Evolutionary conservation across 2,888 invertebrate genomes (phyloP).

Genomic region (Augochlorella aurata): DNA sequence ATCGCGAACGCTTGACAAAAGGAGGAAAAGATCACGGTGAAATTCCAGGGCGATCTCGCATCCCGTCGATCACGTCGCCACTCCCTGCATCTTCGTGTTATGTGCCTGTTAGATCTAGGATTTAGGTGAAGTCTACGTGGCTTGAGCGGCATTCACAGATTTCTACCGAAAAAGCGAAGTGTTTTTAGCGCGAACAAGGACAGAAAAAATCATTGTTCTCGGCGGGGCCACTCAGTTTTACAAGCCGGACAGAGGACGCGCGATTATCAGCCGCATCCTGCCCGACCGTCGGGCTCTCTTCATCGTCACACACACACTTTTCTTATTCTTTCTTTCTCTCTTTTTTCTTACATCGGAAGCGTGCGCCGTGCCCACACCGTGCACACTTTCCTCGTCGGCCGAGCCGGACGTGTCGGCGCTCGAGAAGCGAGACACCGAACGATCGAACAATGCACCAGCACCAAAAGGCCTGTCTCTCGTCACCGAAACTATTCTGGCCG

Average conservation of each 20-base stretch:
- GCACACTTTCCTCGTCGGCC: constrained; percentile 30
- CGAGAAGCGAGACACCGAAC: constrained; percentile 22
- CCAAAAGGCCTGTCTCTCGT: constrained; percentile 47
- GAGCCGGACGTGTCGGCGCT: constrained; percentile 4
- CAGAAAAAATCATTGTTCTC: constrained; percentile 22
- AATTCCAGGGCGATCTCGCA: constrained; percentile 54
- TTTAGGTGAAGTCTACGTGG: constrained; percentile 71
- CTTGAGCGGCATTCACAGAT: constrained; percentile 66
- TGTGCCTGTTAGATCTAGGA: constrained; percentile 73
- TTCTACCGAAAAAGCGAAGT: constrained; percentile 39
- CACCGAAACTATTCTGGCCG: constrained; percentile 14
- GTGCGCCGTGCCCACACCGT: constrained; percentile 12
- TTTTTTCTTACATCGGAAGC: constrained; percentile 49
- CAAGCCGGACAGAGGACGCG: constrained; percentile 44
- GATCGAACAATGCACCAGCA: constrained; percentile 57
- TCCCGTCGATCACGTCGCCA: constrained; percentile 30
- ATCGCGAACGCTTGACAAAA: not conserved
- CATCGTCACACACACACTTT: constrained; percentile 31
- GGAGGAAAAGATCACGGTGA: not conserved
- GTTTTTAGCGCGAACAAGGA: constrained; percentile 37
- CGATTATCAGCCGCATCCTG: constrained; percentile 13
- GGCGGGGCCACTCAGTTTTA: constrained; percentile 23
- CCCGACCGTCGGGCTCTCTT: constrained; percentile 14
- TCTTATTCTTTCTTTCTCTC: constrained; percentile 59
- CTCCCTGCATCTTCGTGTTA: constrained; percentile 65